Evolutionary conservation across 2,888 invertebrate species (phyloP).

Genomic region (Aphidius colemani): DNA sequence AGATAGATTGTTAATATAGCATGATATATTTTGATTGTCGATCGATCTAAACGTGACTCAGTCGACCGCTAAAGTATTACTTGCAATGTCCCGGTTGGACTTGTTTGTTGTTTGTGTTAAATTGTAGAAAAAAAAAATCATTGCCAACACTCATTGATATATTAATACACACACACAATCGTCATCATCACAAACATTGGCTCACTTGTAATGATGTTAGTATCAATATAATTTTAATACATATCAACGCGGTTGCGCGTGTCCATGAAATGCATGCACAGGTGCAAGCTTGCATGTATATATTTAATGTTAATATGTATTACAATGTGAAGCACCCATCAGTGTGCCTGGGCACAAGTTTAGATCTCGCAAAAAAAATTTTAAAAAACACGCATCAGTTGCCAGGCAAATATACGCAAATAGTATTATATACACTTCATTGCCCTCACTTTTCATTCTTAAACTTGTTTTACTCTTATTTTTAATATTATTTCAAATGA

Average conservation of each 20-base stretch:
- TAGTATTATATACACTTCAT: slow-evolving; percentile 13
- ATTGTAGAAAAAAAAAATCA: slow-evolving; percentile 5
- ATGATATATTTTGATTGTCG: too few relatives aligned
- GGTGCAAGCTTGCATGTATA: slow-evolving; percentile 13
- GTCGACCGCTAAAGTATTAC: slow-evolving; percentile 3
- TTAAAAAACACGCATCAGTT: slow-evolving; percentile 12
- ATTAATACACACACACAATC: slow-evolving; percentile 2
- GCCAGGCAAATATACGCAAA: slow-evolving; percentile 13
- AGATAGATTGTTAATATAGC: too few relatives aligned
- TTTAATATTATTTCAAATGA: too few relatives aligned
- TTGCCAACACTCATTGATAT: slow-evolving; percentile 11
- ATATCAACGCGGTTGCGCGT: slow-evolving; percentile 19
- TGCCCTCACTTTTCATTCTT: slow-evolving; percentile 10
- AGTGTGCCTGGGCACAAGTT: slow-evolving; percentile 17
- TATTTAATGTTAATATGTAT: too few relatives aligned
- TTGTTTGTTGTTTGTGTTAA: slow-evolving; percentile 10
- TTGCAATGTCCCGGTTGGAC: slow-evolving; percentile 1
- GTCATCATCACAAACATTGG: too few relatives aligned
- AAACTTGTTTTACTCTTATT: not conserved
- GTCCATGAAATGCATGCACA: slow-evolving; percentile 27
- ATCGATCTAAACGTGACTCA: slow-evolving; percentile 4
- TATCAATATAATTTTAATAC: too few relatives aligned
- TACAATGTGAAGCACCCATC: slow-evolving; percentile 15
- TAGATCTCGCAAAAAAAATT: slow-evolving; percentile 17
- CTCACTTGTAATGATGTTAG: too few relatives aligned